Conservation (phyloP, 2,113 vertebrate genomes). For the Gulo gulo region DNA sequence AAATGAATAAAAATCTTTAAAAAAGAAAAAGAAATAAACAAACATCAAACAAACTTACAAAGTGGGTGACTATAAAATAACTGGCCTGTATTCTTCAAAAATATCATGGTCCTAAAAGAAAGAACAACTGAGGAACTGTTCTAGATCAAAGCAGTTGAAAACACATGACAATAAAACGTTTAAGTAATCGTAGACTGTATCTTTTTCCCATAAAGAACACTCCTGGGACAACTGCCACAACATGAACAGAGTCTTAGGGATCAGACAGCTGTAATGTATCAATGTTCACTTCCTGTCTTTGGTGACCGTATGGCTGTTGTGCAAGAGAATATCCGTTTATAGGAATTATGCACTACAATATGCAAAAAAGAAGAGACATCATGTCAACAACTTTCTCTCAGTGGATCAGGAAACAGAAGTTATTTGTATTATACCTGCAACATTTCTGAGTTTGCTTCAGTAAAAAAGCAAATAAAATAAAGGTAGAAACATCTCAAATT, state of each 20-base stretch:
- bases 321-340: not conserved
- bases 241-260: not conserved
- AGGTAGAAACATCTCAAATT: not conserved
- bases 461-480: not conserved
- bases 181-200: not conserved
- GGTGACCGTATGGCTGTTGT: not conserved
- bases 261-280: not conserved
- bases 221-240: not conserved
- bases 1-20: not conserved
- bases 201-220: not conserved
- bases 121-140: not conserved
- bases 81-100: not conserved
- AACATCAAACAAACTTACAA: not conserved
- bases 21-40: not conserved
- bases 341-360: not conserved
- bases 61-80: not conserved
- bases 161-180: not conserved
- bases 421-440: not conserved
- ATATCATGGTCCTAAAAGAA: not conserved
- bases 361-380: not conserved
- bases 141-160: not conserved
- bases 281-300: not conserved
- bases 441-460: not conserved
- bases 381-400: not conserved
- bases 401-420: not conserved